Conservation (phyloP, 2,797 vertebrate species). For the Danio albolineatus region DNA sequence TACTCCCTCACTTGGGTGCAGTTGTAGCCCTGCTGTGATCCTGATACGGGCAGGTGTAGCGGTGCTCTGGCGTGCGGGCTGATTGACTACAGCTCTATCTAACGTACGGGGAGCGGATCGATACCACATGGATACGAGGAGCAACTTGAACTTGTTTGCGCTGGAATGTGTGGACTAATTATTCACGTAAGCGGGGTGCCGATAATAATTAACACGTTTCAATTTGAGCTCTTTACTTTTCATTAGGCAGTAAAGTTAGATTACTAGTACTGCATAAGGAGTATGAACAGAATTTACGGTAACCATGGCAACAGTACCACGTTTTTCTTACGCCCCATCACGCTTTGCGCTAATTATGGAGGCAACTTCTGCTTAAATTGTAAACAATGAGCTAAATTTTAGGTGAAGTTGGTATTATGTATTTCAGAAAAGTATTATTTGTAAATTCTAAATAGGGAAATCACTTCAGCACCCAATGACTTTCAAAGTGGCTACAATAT, state of each 20-base stretch:
- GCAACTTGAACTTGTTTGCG: constrained; percentile 22
- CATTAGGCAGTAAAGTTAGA: background rate
- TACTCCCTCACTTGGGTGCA: constrained; percentile 37
- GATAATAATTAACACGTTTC: background rate
- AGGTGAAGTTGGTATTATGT: too few species aligned
- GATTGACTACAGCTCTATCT: constrained; percentile 17
- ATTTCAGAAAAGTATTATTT: too few species aligned
- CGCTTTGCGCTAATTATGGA: too few species aligned
- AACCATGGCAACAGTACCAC: too few species aligned
- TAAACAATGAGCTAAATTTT: too few species aligned
- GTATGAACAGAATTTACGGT: too few species aligned
- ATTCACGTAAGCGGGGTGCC: background rate
- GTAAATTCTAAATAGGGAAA: too few species aligned
- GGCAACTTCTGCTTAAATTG: too few species aligned
- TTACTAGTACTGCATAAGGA: background rate
- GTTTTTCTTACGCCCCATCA: too few species aligned
- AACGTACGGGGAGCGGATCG: background rate
- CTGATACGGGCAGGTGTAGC: constrained; percentile 28
- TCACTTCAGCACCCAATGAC: too few species aligned
- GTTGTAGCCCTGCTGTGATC: constrained; percentile 23
- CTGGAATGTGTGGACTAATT: background rate
- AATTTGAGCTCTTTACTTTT: background rate
- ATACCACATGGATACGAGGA: background rate
- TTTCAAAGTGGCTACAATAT: too few species aligned
- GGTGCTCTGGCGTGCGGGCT: constrained; percentile 36